Evolutionary conservation across 2,797 vertebrate genomes (phyloP), one percentile per base, ranked within the genome.

Genomic region (Sciurus vulgaris): DNA sequence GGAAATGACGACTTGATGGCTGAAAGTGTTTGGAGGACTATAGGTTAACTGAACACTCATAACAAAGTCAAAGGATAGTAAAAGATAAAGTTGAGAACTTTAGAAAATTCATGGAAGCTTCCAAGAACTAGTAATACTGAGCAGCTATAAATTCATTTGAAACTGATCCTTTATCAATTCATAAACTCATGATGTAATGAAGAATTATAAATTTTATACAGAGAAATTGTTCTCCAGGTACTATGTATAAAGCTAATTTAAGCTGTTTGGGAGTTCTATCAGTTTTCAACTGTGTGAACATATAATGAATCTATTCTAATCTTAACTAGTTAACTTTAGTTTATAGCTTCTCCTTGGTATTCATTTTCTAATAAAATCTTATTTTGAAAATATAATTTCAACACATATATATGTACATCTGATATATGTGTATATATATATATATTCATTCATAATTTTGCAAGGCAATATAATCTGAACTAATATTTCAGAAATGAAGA

Each of bases 331-430:
- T 74, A 69, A 54, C 78, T 61, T 94, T 65, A 81, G 17, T 89
- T 83, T 51, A 49, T 1, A 67, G 9, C 8, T 86, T 91, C 8
- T 65, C 11, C 70, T 59, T 74, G 49, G 22, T 15, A 93, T 12
- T 33, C 49, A 14, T 89, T 92, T 13, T 67, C 44, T 95, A 35
- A 24, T 69, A 54, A 87, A 93, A 28, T 2, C 24, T 92, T 87
- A 86, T 35, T 82, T 85, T 85, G 28, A 78, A 95, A 87, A n/a
- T 86, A 69, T 74, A 6, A 59, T 81, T 79, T 33, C 85, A 28
- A 88, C 49, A 7, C 63, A 28, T 83, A 44, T 14, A 33, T 15
- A 18, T 49, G 49, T 49, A 49, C 49, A 49, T 49, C 49, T 49
- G 49, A 49, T 49, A 49, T 49, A 13, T 49, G 12, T 54, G 51